Percentiles rank a stretch among this genome's conserved stretches.
These are phyloP conservation scores for Lypha dubia DNA, from an alignment of 2,888 invertebrate species.

Conservation along the genomic window DNA sequence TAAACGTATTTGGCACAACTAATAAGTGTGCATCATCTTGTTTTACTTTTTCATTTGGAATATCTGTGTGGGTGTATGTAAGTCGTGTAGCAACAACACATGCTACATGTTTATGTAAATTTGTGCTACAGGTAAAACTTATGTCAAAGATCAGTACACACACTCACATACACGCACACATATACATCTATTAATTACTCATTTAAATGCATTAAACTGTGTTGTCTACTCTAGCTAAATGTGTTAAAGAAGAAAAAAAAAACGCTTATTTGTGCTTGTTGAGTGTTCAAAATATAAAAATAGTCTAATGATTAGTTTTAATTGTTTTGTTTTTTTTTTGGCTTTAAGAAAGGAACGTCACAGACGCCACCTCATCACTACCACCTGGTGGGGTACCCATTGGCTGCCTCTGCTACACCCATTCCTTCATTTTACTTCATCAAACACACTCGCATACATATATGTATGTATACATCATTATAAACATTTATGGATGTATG, in stretches of 20 bases:
- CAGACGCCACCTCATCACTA: constrained; percentile 11
- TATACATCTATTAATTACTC: not conserved
- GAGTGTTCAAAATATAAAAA: constrained; percentile 47
- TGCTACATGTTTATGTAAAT: not conserved
- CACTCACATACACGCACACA: not conserved
- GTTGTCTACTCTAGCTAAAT: not conserved
- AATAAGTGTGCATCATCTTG: constrained; percentile 57
- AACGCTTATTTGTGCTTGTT: constrained; percentile 7
- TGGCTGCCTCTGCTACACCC: constrained; percentile 11
- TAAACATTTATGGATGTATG: not conserved
- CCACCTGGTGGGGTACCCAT: constrained; percentile 57
- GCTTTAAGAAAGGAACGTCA: constrained; percentile 38
- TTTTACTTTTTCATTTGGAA: not conserved
- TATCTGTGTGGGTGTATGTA: not conserved
- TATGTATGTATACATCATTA: not conserved
- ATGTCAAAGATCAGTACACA: constrained; percentile 23
- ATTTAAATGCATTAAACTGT: not conserved
- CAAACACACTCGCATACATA: not conserved
- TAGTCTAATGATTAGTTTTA: constrained; percentile 46
- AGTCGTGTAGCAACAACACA: not conserved
- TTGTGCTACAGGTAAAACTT: constrained; percentile 33
- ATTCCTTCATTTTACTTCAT: constrained; percentile 9
- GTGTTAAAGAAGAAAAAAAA: constrained; percentile 15
- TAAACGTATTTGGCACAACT: constrained; percentile 66
- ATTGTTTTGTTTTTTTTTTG: not conserved